Base-by-base conservation (phyloP, 2,113 vertebrate genomes). In the Choloepus hoffmanni region DNA sequence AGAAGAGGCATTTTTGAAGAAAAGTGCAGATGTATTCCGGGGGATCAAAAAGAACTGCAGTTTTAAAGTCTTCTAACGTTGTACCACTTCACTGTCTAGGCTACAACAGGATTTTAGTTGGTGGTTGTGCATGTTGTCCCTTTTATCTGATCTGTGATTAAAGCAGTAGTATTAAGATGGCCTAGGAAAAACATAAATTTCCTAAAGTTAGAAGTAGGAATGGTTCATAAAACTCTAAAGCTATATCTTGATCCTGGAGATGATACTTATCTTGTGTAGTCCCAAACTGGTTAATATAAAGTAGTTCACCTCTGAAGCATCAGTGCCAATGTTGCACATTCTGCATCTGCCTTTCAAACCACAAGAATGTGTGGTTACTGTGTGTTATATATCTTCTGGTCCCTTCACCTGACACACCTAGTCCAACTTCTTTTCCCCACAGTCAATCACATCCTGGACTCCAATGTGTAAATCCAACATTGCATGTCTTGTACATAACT, bases 111-210 rank as follows among this genome's bases (percentile, higher is more conserved):
- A 53, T 53, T 53, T 53, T 53, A 10, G 50, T 53, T 13, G 50
- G 50, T 10, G 50, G 50, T 53, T 53, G 50, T 53, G 50, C 50
- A 14, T 53, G 9, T 53, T 53, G 50, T 53, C 50, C 50, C 8
- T 53, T 53, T 53, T 53, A 53, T 53, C 50, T 12, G 50, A 10
- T 53, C 50, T 53, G 50, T 53, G 50, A 53, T 53, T 53, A 53
- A 53, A 11, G 50, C 50, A 53, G 13, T 53, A 53, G 13, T 53
- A 53, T 53, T 53, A 53, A 53, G 7, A 53, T 74, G 93, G 92
- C 89, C 92, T 96, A 36, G 67, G 97, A 98, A 98, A 97, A 92
- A 73, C 65, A 53, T 6, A 0, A 62, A 85, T 96, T 97, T 97
- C 94, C 91, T 94, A 28, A 96, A 93, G 65, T 89, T 73, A 89